These are phyloP conservation scores for Myopa testacea DNA, from an alignment of 2,888 invertebrate species.

Conservation along the genomic window DNA sequence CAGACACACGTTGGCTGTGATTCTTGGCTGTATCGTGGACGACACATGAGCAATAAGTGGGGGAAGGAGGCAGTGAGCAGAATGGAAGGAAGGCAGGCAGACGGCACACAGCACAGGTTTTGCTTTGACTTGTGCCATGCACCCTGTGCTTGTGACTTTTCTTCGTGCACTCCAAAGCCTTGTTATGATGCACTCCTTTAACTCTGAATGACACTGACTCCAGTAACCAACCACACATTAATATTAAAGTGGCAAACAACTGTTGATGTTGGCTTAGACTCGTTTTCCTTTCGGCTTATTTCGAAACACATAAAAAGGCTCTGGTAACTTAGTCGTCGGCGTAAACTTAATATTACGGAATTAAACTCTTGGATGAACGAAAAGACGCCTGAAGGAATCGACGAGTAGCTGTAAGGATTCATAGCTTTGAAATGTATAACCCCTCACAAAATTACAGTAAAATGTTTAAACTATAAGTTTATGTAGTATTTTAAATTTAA, in stretches of 20 bases:
- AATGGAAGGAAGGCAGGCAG: not conserved
- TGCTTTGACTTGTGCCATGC: conserved; percentile 31
- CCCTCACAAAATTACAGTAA: not conserved
- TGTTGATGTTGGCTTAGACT: conserved; percentile 26
- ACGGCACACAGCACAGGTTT: conserved; percentile 13
- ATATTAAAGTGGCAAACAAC: conserved; percentile 21
- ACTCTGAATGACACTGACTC: conserved; percentile 22
- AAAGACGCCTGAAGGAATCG: not conserved
- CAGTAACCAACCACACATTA: not conserved
- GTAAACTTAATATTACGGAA: conserved; percentile 16
- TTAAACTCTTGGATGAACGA: conserved; percentile 2
- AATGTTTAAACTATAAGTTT: not conserved
- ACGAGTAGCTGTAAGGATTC: no score
- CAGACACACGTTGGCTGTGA: conserved; percentile 34
- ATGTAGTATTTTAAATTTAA: not conserved
- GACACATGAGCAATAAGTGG: not conserved
- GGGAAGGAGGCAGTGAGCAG: not conserved
- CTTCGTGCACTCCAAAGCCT: not conserved
- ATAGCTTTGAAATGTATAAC: not conserved
- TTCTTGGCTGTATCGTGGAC: conserved; percentile 18
- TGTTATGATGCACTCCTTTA: conserved; percentile 21
- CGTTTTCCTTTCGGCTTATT: conserved; percentile 20
- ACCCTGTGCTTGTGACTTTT: not conserved
- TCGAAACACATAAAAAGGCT: conserved; percentile 2
- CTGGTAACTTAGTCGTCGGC: conserved; percentile 6